Evolutionary conservation across 2,797 vertebrate species (phyloP).

Genomic region (Perodicticus potto): DNA sequence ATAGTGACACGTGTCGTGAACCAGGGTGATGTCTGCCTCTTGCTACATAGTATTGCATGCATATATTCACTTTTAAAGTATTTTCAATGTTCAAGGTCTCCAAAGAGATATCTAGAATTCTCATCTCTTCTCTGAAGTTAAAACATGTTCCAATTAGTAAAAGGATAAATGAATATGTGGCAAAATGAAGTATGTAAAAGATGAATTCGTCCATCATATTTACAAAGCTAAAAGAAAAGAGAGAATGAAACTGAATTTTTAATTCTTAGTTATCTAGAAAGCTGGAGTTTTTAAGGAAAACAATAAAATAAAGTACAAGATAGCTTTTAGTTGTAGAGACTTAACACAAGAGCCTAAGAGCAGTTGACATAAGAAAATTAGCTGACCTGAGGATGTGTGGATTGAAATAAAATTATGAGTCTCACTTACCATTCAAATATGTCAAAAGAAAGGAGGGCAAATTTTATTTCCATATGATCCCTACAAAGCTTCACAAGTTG

Average conservation of each 20-base stretch:
- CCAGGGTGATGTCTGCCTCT: background rate
- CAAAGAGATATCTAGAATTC: background rate
- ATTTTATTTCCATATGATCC: background rate
- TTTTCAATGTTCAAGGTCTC: background rate
- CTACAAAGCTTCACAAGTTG: background rate
- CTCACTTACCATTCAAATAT: background rate
- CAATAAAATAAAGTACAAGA: background rate
- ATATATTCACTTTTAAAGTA: background rate
- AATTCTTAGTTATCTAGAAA: background rate
- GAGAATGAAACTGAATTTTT: background rate
- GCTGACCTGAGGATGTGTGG: background rate
- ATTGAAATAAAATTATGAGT: background rate
- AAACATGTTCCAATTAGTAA: conserved; percentile 19
- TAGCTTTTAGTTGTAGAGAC: background rate
- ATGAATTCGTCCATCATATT: background rate
- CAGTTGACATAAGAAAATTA: background rate
- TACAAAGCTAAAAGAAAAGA: background rate
- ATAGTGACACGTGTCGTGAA: rapidly evolving
- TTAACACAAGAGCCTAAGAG: conserved; percentile 11
- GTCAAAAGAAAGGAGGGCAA: background rate
- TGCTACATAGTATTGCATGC: background rate
- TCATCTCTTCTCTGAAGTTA: conserved; percentile 32
- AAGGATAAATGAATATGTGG: background rate
- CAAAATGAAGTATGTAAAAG: background rate
- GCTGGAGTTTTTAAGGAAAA: background rate